Evolutionary conservation across 2,113 vertebrate species (phyloP).

Genomic region (Dendropsophus ebraccatus): DNA sequence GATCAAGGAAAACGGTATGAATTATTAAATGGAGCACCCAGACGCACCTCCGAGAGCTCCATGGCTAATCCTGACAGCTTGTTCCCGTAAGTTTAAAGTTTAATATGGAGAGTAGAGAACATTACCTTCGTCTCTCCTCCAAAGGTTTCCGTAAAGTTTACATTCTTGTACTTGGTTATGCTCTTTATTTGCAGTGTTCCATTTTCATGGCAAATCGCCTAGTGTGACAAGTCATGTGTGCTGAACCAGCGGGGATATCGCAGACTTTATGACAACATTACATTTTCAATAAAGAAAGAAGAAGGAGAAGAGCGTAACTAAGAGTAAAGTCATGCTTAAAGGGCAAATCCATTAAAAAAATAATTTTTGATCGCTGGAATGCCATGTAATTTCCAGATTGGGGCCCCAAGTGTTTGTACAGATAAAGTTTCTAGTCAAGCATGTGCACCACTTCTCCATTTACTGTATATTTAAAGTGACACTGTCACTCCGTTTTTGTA

Average conservation of each 20-base stretch:
- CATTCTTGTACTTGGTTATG: background rate
- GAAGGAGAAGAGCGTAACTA: no score
- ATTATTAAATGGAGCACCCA: constrained; percentile 24
- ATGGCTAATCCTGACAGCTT: constrained; percentile 14
- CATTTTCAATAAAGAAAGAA: background rate
- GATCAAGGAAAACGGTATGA: constrained; percentile 25
- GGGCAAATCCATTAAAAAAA: no score
- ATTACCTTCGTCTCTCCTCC: background rate
- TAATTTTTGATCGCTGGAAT: no score
- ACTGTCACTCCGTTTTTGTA: no score
- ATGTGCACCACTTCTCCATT: no score
- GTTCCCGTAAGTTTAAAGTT: constrained; percentile 18
- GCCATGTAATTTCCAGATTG: no score
- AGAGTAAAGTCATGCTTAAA: no score
- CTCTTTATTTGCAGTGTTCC: background rate
- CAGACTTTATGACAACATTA: background rate
- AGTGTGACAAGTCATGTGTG: background rate
- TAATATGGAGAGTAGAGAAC: constrained; percentile 4
- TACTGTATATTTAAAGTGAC: no score
- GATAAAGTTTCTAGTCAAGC: no score
- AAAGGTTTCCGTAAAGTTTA: background rate
- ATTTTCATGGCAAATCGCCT: background rate
- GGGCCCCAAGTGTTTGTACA: no score
- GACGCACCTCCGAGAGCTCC: background rate
- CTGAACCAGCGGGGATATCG: background rate